phyloP scores from a whole-genome alignment of 2,888 invertebrate species.

The Calameuta filiformis region DNA sequence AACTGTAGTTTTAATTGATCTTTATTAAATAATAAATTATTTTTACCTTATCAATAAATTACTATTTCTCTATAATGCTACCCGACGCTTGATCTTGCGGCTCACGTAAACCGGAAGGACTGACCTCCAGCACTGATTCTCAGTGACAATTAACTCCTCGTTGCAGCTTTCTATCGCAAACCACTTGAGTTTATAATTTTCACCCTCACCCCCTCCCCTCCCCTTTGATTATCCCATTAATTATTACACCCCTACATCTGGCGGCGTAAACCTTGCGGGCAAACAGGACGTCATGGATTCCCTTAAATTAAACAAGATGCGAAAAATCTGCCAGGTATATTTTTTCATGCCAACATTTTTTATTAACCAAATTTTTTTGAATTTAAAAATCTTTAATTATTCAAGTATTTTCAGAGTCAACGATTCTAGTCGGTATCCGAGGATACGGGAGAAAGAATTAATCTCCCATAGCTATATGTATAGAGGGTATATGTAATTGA shows the following conservation, averaged over 20 bases:
- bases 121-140: neutral
- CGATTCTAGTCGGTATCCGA: neutral
- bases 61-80: neutral
- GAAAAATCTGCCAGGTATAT: neutral
- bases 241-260: neutral
- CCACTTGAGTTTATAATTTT: constrained; percentile 4
- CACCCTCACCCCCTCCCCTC: neutral
- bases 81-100: neutral
- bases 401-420: neutral
- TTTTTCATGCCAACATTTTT: neutral
- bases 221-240: neutral
- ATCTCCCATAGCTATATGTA: neutral
- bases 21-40: neutral
- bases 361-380: neutral
- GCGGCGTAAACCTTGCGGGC: neutral
- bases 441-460: neutral
- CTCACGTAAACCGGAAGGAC: neutral
- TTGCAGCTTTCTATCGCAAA: constrained; percentile 2
- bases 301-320: neutral
- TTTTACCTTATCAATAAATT: neutral
- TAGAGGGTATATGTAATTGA: neutral
- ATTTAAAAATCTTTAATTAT: neutral
- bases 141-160: neutral
- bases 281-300: neutral
- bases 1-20: neutral